Percentiles rank a stretch among this genome's conserved stretches.
These are phyloP conservation scores for Hormaphis cornu DNA, from an alignment of 1,140 invertebrate species.

Conservation along the genomic window DNA sequence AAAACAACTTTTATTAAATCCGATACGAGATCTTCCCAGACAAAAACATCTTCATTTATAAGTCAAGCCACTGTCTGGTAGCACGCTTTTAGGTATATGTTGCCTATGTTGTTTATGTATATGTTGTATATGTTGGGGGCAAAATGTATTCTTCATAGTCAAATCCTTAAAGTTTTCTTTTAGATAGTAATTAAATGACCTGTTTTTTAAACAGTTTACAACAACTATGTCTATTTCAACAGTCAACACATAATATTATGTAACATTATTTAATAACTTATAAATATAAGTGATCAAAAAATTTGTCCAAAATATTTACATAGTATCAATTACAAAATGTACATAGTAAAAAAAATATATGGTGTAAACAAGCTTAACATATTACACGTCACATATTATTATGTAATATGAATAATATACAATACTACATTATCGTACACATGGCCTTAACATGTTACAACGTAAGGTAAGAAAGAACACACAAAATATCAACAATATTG, in stretches of 20 bases:
- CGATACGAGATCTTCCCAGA: too few relatives aligned
- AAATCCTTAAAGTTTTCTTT: too few relatives aligned
- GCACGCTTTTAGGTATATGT: too few relatives aligned
- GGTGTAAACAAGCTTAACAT: constrained; percentile 23
- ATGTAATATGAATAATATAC: neutral
- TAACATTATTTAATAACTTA: constrained; percentile 30
- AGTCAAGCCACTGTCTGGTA: too few relatives aligned
- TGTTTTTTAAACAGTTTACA: constrained; percentile 7
- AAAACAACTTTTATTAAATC: too few relatives aligned
- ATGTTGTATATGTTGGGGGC: too few relatives aligned
- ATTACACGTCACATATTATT: neutral
- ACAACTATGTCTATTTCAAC: constrained; percentile 23
- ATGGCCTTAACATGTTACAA: too few relatives aligned
- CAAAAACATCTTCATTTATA: neutral
- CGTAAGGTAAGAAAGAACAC: neutral
- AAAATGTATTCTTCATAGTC: neutral
- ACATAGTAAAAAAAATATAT: constrained; percentile 5
- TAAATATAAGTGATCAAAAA: constrained; percentile 27
- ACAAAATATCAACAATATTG: constrained; percentile 21
- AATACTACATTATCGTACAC: too few relatives aligned
- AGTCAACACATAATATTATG: neutral
- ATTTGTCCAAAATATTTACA: constrained; percentile 25
- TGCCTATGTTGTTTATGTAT: too few relatives aligned
- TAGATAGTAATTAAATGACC: neutral
- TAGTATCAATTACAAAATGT: constrained; percentile 24